These are phyloP conservation scores for Metalampra italica DNA, from an alignment of 2,888 invertebrate species.

Conservation along the genomic window DNA sequence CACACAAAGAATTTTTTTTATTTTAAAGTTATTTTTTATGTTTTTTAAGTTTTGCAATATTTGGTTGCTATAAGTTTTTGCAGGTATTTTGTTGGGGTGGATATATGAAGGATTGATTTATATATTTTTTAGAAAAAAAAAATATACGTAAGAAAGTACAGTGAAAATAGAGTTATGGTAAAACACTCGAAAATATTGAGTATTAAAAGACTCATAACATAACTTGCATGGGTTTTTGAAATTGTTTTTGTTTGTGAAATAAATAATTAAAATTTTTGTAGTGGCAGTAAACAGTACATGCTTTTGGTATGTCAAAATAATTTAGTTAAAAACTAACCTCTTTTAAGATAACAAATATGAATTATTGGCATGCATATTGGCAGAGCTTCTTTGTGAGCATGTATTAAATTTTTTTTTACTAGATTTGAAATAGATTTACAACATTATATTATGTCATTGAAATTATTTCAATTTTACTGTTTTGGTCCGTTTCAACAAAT, in stretches of 20 bases:
- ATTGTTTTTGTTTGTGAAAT: background rate
- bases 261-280: conserved; percentile 15
- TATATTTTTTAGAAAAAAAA: background rate
- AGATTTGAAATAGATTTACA: no score
- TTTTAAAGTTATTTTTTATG: background rate
- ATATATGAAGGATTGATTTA: background rate
- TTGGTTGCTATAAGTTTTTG: conserved; percentile 1
- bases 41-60: background rate
- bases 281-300: conserved; percentile 26
- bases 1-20: background rate
- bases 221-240: conserved; percentile 1
- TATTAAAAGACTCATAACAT: background rate
- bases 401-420: conserved; percentile 14
- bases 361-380: conserved; percentile 41
- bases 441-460: conserved; percentile 1
- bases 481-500: background rate
- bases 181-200: background rate
- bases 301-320: conserved; percentile 40
- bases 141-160: background rate
- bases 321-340: conserved; percentile 36
- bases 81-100: conserved; percentile 1
- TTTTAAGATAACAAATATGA: conserved; percentile 22
- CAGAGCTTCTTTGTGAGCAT: conserved; percentile 48
- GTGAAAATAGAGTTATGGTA: background rate
- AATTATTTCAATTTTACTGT: background rate